Percentiles rank a stretch among this genome's conserved stretches.
Conservation (phyloP, 2,888 invertebrate species). For the Chrysolina haemoptera region DNA sequence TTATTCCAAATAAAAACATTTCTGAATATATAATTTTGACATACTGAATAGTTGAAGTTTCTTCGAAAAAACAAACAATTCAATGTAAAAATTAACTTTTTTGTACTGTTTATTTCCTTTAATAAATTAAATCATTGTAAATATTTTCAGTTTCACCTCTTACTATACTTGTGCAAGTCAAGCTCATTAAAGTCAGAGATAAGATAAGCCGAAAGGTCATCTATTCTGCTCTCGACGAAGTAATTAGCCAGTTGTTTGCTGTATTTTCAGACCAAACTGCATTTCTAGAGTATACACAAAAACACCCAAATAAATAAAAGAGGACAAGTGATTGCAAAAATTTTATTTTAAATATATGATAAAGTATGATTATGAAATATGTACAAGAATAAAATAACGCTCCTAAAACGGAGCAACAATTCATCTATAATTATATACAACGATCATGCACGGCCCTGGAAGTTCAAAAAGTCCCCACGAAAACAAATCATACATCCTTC, state of each 20-base stretch:
- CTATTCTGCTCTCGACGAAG: background rate
- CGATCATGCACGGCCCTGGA: constrained; percentile 48
- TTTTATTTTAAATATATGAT: constrained; percentile 65
- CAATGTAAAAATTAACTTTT: too few species aligned
- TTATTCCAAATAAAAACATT: too few species aligned
- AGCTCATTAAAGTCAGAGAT: background rate
- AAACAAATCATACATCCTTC: constrained; percentile 31
- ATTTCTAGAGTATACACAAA: background rate
- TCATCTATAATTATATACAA: constrained; percentile 54
- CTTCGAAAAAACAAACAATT: too few species aligned
- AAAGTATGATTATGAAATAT: constrained; percentile 62
- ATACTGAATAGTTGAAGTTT: too few species aligned
- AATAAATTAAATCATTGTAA: background rate
- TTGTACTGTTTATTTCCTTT: background rate
- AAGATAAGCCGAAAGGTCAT: constrained; percentile 15
- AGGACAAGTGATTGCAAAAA: constrained; percentile 56
- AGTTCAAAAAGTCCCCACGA: constrained; percentile 41
- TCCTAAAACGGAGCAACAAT: constrained; percentile 65
- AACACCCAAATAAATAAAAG: constrained; percentile 30
- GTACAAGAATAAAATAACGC: constrained; percentile 66
- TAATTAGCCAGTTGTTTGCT: background rate
- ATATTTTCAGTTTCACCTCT: background rate
- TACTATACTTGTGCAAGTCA: background rate
- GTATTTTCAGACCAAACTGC: background rate
- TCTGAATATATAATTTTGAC: too few species aligned